Evolutionary conservation across 2,113 vertebrate species (phyloP).

Genomic region (Hyperopisus bebe): DNA sequence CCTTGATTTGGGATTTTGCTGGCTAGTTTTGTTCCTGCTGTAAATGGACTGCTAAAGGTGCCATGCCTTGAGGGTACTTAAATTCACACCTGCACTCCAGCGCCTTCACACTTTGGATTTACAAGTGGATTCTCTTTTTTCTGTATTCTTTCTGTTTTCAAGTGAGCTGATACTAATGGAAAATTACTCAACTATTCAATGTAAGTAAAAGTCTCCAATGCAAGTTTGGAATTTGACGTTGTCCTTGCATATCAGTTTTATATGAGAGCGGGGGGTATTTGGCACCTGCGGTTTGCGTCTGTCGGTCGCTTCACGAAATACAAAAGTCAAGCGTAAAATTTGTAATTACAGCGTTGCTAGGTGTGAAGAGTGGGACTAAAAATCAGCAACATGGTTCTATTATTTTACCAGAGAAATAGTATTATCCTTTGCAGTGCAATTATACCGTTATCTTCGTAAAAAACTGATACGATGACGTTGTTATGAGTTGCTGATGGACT

Average conservation of each 20-base stretch:
- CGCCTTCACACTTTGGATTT: conserved; percentile 33
- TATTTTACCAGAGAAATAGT: not conserved
- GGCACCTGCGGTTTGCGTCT: not conserved
- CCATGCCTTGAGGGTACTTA: conserved; percentile 34
- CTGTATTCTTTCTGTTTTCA: not conserved
- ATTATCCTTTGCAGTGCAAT: not conserved
- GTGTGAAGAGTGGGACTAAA: not conserved
- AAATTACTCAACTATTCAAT: conserved; percentile 45
- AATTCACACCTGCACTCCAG: conserved; percentile 26
- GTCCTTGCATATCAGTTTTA: not conserved
- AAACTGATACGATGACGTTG: not conserved
- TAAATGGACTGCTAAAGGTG: conserved; percentile 19
- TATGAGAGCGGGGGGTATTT: not conserved
- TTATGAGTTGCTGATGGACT: not conserved
- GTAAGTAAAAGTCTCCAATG: conserved; percentile 36
- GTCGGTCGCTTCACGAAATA: not conserved
- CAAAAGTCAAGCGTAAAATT: not conserved
- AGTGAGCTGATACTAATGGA: conserved; percentile 40
- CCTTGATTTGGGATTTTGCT: not conserved
- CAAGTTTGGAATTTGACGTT: not conserved
- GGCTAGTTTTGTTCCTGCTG: conserved; percentile 9
- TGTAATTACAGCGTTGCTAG: not conserved
- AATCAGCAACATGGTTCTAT: not conserved
- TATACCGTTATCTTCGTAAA: not conserved
- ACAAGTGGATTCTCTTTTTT: conserved; percentile 33